Base-by-base conservation (phyloP, 1,140 invertebrate species). In the Anastatus disparis region DNA sequence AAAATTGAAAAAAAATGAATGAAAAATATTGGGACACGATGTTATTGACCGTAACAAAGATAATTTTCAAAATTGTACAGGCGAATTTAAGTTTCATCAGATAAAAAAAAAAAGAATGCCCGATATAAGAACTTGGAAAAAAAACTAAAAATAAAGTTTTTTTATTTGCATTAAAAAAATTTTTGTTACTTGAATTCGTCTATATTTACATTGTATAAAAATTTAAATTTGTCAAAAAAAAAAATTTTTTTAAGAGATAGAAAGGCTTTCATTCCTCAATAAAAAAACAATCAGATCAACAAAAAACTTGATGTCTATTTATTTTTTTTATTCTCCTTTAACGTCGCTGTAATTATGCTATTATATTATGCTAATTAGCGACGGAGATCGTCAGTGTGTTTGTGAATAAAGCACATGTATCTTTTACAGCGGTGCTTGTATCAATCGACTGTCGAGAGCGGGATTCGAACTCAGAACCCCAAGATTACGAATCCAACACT, bases 211-310 rank as follows among this genome's bases (percentile, higher is more conserved):
- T 10, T n/a, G n/a, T n/a, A n/a, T n/a, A 50, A 58, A 76, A 72
- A 75, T 75, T 74, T 72, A 72, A 63, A 74, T 73, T 77, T 70
- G 64, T 71, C 67, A 70, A 73, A 75, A 69, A 58, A 69, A 71
- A 71, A 72, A 72, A 68, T 64, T 52, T 22, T 17, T 38, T 59
- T 40, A 61, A 71, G 76, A 79, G 68, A 74, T 75, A 69, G 46
- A 56, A 65, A 70, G 61, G 52, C 72, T 76, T 76, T 70, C 72
- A 69, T 77, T 81, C 75, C 75, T 76, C 73, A 83, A 83, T 81
- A 80, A 83, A 77, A 80, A 75, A 80, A 76, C 75, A 78, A 78
- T 80, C 79, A 78, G 79, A 76, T 79, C 78, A 65, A 74, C 69
- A 68, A 29, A 15, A 17, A 56, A 65, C 24, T n/a, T n/a, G n/a